phyloP scores from a whole-genome alignment of 2,888 invertebrate species.

The Epiblema foenella region DNA sequence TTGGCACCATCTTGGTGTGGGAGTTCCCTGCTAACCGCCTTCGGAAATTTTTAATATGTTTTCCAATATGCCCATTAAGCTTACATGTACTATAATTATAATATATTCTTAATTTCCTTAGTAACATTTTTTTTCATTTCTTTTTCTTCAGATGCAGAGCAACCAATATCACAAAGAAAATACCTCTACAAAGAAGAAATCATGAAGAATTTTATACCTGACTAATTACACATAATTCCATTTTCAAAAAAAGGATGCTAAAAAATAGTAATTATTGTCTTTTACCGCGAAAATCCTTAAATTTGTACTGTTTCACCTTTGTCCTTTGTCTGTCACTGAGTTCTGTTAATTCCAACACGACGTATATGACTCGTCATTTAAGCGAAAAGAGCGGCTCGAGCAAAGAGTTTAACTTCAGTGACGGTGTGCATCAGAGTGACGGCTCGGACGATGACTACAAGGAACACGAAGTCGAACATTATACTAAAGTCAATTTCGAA shows the following conservation, averaged over 20 bases:
- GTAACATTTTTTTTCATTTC: slow-evolving; percentile 30
- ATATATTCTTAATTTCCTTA: neutral
- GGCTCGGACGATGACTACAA: slow-evolving; percentile 67
- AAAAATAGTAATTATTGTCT: slow-evolving; percentile 53
- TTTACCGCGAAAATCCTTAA: slow-evolving; percentile 58
- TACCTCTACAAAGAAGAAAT: slow-evolving; percentile 54
- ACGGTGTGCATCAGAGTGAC: slow-evolving; percentile 59
- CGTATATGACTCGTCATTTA: slow-evolving; percentile 72
- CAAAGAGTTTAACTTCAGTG: slow-evolving; percentile 53
- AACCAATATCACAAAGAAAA: slow-evolving; percentile 51
- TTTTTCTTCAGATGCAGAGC: slow-evolving; percentile 73
- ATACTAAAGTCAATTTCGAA: slow-evolving; percentile 75
- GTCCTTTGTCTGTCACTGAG: slow-evolving; percentile 65
- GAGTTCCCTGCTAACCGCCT: too few relatives aligned
- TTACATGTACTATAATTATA: too few relatives aligned
- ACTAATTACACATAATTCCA: slow-evolving; percentile 73
- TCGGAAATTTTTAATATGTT: too few relatives aligned
- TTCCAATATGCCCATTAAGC: too few relatives aligned
- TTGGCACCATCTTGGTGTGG: too few relatives aligned
- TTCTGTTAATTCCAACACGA: slow-evolving; percentile 75
- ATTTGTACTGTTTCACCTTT: slow-evolving; percentile 67
- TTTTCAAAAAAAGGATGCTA: slow-evolving; percentile 53
- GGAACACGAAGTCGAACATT: slow-evolving; percentile 65
- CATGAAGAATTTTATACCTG: slow-evolving; percentile 73
- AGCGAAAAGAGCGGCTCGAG: slow-evolving; percentile 54